These are phyloP conservation scores for Xenopus borealis DNA, from an alignment of 2,113 vertebrate species.

Conservation along the genomic window DNA sequence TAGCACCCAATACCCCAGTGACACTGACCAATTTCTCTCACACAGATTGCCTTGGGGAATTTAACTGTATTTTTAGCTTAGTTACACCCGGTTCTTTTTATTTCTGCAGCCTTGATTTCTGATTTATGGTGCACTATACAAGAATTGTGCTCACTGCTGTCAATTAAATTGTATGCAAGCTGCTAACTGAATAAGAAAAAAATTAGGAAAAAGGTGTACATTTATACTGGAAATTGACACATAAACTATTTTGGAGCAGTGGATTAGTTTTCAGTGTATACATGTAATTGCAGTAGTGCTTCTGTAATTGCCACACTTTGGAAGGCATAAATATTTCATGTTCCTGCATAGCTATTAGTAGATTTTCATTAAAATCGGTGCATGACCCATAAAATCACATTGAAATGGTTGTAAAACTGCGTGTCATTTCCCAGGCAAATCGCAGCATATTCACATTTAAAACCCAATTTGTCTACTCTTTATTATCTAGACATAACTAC, in stretches of 20 bases:
- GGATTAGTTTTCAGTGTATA: slow-evolving; percentile 38
- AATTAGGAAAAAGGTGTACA: not conserved
- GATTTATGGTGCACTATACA: not conserved
- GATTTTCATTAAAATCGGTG: slow-evolving; percentile 39
- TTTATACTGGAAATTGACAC: slow-evolving; percentile 26
- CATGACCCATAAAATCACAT: slow-evolving; percentile 43
- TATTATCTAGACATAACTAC: not conserved
- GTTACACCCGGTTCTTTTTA: not conserved
- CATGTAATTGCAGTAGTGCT: slow-evolving; percentile 26
- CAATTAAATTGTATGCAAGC: slow-evolving; percentile 16
- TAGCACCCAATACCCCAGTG: too few relatives aligned
- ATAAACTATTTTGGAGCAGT: slow-evolving; percentile 24
- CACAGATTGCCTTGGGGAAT: too few relatives aligned
- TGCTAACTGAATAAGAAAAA: slow-evolving; percentile 10
- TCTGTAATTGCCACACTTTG: slow-evolving; percentile 32
- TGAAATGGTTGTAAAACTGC: slow-evolving; percentile 33
- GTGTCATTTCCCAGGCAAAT: slow-evolving; percentile 7
- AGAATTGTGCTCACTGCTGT: not conserved
- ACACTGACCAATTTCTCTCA: too few relatives aligned
- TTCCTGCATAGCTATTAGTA: slow-evolving; percentile 40
- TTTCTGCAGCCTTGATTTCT: not conserved
- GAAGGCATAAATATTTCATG: slow-evolving; percentile 34
- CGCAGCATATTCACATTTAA: slow-evolving; percentile 9
- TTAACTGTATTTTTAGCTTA: too few relatives aligned
- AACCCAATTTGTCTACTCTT: slow-evolving; percentile 6